A percentile compares a stretch with the other conserved stretches of the same genome.
phyloP scores from a whole-genome alignment of 2,113 vertebrate species.

The Nipponia nippon region DNA sequence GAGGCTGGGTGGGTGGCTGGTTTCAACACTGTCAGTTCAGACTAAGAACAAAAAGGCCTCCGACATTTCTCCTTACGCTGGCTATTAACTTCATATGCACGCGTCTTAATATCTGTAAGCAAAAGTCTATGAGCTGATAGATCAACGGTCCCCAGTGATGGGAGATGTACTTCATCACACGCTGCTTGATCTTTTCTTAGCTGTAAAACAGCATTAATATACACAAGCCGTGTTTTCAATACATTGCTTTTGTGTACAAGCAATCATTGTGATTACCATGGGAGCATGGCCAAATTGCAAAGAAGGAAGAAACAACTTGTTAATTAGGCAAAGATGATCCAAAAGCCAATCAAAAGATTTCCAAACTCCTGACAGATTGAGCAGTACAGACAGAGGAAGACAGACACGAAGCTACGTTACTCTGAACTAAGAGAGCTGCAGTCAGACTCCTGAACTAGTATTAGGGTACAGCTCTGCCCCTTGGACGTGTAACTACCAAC shows the following conservation, averaged over 20 bases:
- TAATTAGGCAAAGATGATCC: background rate
- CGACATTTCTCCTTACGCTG: background rate
- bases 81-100: background rate
- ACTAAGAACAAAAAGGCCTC: background rate
- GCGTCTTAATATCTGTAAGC: background rate
- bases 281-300: background rate
- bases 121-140: background rate
- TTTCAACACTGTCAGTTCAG: background rate
- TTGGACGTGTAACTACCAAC: background rate
- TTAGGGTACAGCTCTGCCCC: background rate
- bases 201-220: background rate
- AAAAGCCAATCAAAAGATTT: background rate
- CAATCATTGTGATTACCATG: background rate
- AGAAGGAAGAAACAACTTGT: background rate
- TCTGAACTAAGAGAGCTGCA: fast-evolving
- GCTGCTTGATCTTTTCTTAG: background rate
- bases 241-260: background rate
- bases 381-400: background rate
- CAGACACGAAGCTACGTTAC: background rate
- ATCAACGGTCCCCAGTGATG: background rate
- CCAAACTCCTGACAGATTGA: background rate
- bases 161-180: background rate
- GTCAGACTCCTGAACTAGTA: background rate
- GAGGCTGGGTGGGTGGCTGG: background rate
- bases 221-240: background rate